These are phyloP conservation scores for Fratercula arctica DNA, from an alignment of 2,797 vertebrate genomes.

Conservation along the genomic window DNA sequence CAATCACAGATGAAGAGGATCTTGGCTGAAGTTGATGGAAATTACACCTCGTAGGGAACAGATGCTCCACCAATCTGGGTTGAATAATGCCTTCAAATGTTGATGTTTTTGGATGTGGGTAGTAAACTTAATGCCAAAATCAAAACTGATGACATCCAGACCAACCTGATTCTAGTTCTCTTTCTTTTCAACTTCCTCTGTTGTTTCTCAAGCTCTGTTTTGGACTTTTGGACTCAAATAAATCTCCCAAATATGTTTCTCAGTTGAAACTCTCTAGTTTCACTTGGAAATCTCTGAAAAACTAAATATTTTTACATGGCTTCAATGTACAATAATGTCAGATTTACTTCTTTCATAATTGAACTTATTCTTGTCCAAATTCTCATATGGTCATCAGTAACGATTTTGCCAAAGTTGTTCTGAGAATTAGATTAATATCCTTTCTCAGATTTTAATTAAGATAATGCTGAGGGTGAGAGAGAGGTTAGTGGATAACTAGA, in stretches of 20 bases:
- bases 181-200: neutral
- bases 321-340: neutral
- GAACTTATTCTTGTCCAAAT: neutral
- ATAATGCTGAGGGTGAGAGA: neutral
- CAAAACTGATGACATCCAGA: slow-evolving; percentile 13
- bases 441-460: neutral
- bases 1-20: neutral
- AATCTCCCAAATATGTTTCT: neutral
- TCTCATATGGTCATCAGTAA: neutral
- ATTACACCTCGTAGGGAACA: neutral
- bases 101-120: neutral
- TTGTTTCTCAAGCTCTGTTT: neutral
- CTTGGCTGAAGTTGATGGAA: neutral
- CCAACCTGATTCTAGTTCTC: neutral
- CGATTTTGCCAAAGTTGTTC: neutral
- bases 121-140: neutral
- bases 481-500: neutral
- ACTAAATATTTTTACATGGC: neutral
- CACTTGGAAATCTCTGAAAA: neutral
- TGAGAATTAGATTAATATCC: neutral
- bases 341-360: neutral
- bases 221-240: neutral
- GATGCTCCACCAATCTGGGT: neutral
- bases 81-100: neutral
- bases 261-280: neutral